A percentile compares a stretch with the other conserved stretches of the same genome.
Conservation (phyloP, 1,140 invertebrate species). For the Zelostemma sp. region DNA sequence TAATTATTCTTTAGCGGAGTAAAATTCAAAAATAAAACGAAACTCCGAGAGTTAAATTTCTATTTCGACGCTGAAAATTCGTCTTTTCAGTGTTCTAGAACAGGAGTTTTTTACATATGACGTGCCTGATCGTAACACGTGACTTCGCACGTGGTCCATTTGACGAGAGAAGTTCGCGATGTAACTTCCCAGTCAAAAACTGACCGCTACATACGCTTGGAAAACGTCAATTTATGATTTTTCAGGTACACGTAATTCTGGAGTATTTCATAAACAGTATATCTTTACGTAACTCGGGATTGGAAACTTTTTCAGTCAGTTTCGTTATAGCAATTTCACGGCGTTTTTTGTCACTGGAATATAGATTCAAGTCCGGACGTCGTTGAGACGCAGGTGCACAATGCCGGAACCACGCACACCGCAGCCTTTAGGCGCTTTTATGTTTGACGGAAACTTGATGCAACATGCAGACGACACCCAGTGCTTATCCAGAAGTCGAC, state of each 20-base stretch:
- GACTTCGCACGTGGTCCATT: constrained; percentile 7
- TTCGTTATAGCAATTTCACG: no score
- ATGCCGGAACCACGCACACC: constrained; percentile 44
- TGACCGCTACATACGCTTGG: not conserved
- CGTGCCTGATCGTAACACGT: constrained; percentile 7
- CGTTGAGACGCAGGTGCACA: constrained; percentile 39
- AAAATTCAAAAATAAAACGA: no score
- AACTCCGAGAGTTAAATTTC: no score
- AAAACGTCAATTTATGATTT: no score
- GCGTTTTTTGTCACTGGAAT: no score
- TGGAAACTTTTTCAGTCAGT: no score
- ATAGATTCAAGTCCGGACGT: constrained; percentile 29
- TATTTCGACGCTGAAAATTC: not conserved
- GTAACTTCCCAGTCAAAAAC: no score
- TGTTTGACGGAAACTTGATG: constrained; percentile 47
- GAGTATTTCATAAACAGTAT: no score
- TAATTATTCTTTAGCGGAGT: no score
- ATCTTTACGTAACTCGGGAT: no score
- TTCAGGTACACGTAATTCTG: no score
- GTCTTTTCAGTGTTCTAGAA: not conserved
- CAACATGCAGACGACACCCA: constrained; percentile 59
- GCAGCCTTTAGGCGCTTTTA: constrained; percentile 39
- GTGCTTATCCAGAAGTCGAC: constrained; percentile 61
- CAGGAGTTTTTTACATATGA: not conserved
- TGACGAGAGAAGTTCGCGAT: no score